Conservation (phyloP, 2,888 invertebrate species). For the Blastobasis adustella region DNA sequence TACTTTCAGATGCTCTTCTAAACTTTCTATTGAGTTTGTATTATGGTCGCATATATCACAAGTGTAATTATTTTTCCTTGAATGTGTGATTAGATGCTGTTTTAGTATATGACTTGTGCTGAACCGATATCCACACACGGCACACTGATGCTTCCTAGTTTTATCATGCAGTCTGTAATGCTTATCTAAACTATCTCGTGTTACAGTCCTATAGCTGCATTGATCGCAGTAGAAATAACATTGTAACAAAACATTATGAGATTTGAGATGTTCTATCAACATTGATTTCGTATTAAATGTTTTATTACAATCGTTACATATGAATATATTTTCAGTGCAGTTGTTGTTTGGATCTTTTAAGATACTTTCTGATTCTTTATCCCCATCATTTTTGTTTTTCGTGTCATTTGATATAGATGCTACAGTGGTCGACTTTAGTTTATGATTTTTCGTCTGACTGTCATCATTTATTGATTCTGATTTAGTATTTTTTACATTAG, state of each 20-base stretch:
- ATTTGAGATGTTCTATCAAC: background rate
- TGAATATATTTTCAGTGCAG: background rate
- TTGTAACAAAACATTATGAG: background rate
- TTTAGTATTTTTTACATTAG: background rate
- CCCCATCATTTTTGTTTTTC: background rate
- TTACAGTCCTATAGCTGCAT: background rate
- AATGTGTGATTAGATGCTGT: conserved; percentile 14
- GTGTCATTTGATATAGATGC: background rate
- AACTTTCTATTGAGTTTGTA: background rate
- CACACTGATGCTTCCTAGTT: background rate
- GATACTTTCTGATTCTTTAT: background rate
- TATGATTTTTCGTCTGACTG: background rate
- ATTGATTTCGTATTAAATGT: background rate
- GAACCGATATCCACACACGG: conserved; percentile 10
- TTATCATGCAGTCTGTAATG: background rate
- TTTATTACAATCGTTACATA: background rate
- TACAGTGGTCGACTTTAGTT: background rate
- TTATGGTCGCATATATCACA: background rate
- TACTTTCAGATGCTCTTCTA: too few relatives aligned
- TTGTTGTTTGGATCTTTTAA: background rate
- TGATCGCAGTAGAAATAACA: background rate
- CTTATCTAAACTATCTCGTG: background rate
- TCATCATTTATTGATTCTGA: background rate
- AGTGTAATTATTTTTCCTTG: conserved; percentile 7
- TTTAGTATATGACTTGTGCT: conserved; percentile 2